Conservation (phyloP, 2,888 invertebrate genomes). For the Andricus curvator region DNA sequence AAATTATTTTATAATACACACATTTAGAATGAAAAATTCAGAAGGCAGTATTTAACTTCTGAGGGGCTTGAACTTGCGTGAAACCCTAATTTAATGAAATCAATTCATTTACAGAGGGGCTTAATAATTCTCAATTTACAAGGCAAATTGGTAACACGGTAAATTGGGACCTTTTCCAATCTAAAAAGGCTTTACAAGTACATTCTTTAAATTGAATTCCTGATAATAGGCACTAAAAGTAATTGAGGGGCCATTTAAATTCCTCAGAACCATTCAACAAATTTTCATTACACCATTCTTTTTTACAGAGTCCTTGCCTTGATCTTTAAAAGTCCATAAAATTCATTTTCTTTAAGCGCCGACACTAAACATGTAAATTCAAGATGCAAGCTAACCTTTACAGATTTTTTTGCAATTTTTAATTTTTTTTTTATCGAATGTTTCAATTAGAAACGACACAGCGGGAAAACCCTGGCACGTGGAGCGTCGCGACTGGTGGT, state of each 20-base stretch:
- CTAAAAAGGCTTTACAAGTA: background rate
- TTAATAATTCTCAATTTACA: background rate
- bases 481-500: slow-evolving; percentile 50
- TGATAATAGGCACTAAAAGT: background rate
- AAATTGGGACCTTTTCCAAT: too few species aligned
- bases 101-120: background rate
- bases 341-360: slow-evolving; percentile 14
- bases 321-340: slow-evolving; percentile 28
- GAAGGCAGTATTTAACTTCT: background rate
- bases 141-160: too few species aligned
- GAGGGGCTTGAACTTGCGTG: background rate
- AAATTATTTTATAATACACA: background rate
- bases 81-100: background rate
- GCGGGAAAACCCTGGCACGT: slow-evolving; percentile 42
- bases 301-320: slow-evolving; percentile 17
- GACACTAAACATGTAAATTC: background rate
- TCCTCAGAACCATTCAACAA: background rate
- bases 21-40: background rate
- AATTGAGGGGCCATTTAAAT: slow-evolving; percentile 5
- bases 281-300: slow-evolving; percentile 21
- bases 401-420: background rate
- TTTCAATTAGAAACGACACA: background rate
- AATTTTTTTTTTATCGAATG: background rate
- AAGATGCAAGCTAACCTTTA: slow-evolving; percentile 4
- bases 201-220: slow-evolving; percentile 12